Base-by-base conservation (phyloP, 2,797 vertebrate genomes). In the Dallia pectoralis region DNA sequence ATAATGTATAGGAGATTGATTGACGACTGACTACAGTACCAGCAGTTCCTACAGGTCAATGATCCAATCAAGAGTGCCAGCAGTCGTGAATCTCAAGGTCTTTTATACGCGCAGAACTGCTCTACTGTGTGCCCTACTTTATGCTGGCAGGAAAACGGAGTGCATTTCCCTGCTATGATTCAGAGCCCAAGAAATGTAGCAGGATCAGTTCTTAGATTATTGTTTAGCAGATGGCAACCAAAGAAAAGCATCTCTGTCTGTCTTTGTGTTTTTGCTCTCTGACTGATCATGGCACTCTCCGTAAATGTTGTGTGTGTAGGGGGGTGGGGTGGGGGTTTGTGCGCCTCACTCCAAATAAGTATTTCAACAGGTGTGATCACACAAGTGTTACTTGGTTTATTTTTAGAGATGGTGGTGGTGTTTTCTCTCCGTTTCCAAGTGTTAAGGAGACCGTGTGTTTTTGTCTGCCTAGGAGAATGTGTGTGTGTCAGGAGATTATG, bases 321-420 rank as follows among this genome's bases (percentile, higher is more conserved):
- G n/a, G 48, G 19, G 44, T 16, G 59, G 19, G 15, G 14, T 27
- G 51, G 48, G 30, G 40, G 27, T 19, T 56, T 19, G 36, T 48
- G 66, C 32, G 71, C 44, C 40, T 32, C 61, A 74, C 67, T n/a
- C 49, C 16, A 51, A 68, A 76, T 73, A 75, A 76, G 77, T 71
- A 22, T 53, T 75, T 33, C 67, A 77, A 82, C 82, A 84, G 77
- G 81, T 81, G 77, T 80, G 79, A 86, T 59, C 11, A 40, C 44
- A 30, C 25, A 67, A 25, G 68, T 72, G 78, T 78, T 63, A 74
- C 68, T 69, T 9, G 30, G 63, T 19, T 72, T 86, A 83, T 84
- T 82, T 79, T 82, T 81, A 80, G 76, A 78, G 79, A 72, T 2
- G 15, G 68, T 62, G 47, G 72, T 76, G 71, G 70, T 70, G 75